Base-by-base conservation (phyloP, 2,797 vertebrate genomes). In the Selene dorsalis region DNA sequence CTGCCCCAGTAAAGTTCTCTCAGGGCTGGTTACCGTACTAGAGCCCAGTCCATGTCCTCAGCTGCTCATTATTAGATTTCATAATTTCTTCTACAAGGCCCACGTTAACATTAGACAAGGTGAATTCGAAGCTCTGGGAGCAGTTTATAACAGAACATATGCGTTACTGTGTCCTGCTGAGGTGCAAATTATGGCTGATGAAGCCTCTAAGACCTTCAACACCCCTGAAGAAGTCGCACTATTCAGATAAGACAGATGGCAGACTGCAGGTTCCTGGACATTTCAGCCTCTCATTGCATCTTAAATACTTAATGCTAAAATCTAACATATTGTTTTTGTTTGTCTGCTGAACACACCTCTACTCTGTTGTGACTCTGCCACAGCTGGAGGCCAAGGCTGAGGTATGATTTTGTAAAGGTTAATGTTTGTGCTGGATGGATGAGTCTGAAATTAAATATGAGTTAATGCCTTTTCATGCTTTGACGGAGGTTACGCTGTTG, bases 181-280 rank as follows among this genome's bases (percentile, higher is more conserved):
- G 80, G 77, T 72, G 80, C 74, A 77, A 78, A 83, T 80, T 64
- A 28, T 60, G 28, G 47, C 63, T 57, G 62, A 68, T 75, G 50
- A 50, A 80, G 32, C 48, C 77, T 69, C 56, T 24, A 22, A 73
- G 69, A 84, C 82, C 56, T 66, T 59, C 35, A 4, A 65, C 64
- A 55, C 24, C 69, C 39, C 48, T 0, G 53, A 62, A 70, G 61
- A 77, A 59, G 39, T n/a, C 4, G 2, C 55, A 22, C 17, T 17
- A 52, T 57, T 74, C 28, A 70, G 35, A 73, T 56, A 32, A 63
- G 73, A 72, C 70, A 60, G 62, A 81, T 68, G 57, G 74, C 32
- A 30, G 48, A n/a, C 41, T 9, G 73, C 26, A 30, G 48, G 64
- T 56, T 58, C 48, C 47, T 63, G 52, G 52, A 55, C 20, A n/a